These are phyloP conservation scores for Mobula birostris DNA, from an alignment of 2,113 vertebrate genomes.

Conservation along the genomic window DNA sequence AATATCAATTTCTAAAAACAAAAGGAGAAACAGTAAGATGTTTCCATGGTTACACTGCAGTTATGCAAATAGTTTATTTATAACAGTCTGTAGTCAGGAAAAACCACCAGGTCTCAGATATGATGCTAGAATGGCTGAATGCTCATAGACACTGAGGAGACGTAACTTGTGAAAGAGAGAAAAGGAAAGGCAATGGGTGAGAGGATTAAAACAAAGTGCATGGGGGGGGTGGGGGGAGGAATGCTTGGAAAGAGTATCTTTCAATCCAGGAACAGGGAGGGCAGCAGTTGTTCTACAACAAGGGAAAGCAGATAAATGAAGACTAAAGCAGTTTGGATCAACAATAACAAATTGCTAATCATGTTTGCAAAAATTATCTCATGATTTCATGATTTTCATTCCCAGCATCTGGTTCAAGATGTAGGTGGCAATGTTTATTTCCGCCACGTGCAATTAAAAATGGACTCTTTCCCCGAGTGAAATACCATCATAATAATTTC, in stretches of 20 bases:
- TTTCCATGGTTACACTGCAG: not conserved
- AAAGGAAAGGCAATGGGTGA: not conserved
- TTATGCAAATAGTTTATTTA: not conserved
- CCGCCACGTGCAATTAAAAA: too few species aligned
- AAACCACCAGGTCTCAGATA: not conserved
- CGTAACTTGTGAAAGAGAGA: not conserved
- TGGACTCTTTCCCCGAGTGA: too few species aligned
- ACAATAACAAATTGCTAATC: not conserved
- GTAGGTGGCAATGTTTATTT: too few species aligned
- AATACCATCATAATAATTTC: too few species aligned
- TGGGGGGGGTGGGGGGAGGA: not conserved
- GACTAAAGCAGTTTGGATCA: not conserved
- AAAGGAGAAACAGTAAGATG: not conserved
- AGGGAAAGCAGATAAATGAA: not conserved
- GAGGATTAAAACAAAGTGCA: not conserved
- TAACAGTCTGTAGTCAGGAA: not conserved
- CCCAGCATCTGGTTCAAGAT: not conserved
- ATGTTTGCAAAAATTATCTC: not conserved
- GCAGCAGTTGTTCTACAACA: not conserved
- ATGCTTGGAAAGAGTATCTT: not conserved
- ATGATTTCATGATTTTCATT: not conserved
- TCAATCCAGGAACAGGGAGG: not conserved
- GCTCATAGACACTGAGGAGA: not conserved
- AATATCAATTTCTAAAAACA: slow-evolving; percentile 34
- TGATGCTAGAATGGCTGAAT: not conserved